phyloP scores from a whole-genome alignment of 2,888 invertebrate species.

The Phyllotreta cruciferae region DNA sequence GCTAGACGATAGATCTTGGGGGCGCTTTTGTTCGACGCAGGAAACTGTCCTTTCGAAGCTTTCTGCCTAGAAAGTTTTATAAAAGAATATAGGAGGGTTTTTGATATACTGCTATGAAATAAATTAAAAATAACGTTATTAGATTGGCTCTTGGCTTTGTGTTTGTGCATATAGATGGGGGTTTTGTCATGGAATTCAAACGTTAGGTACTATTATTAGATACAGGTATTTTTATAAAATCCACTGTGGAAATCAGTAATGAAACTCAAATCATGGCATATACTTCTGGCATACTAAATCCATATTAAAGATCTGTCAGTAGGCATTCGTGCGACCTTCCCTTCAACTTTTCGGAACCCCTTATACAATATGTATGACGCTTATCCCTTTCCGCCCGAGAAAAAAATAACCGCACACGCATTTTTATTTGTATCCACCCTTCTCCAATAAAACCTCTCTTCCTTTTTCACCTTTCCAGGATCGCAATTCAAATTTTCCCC shows the following conservation, averaged over 20 bases:
- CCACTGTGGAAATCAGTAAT: neutral
- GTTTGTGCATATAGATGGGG: neutral
- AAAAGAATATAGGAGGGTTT: constrained; percentile 6
- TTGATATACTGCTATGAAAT: constrained; percentile 7
- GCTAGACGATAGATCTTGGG: constrained; percentile 17
- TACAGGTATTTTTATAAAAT: too few species aligned
- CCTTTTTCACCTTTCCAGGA: constrained; percentile 1
- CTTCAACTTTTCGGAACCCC: constrained; percentile 9
- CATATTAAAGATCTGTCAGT: constrained; percentile 18
- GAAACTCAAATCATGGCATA: constrained; percentile 5
- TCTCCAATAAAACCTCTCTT: constrained; percentile 7
- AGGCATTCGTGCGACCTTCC: constrained; percentile 12
- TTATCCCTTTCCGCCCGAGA: neutral
- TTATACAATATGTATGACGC: constrained; percentile 19
- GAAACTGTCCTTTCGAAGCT: constrained; percentile 16
- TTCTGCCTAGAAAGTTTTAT: constrained; percentile 1
- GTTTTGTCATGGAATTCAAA: neutral
- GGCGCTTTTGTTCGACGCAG: constrained; percentile 8
- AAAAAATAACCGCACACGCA: constrained; percentile 12
- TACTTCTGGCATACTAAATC: constrained; percentile 12
- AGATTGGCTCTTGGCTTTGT: neutral
- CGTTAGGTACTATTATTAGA: too few species aligned
- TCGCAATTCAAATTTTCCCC: neutral
- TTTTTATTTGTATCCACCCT: constrained; percentile 20
- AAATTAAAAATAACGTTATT: constrained; percentile 13